Evolutionary conservation across 2,888 invertebrate species (phyloP).

Genomic region (Aromia moschata): DNA sequence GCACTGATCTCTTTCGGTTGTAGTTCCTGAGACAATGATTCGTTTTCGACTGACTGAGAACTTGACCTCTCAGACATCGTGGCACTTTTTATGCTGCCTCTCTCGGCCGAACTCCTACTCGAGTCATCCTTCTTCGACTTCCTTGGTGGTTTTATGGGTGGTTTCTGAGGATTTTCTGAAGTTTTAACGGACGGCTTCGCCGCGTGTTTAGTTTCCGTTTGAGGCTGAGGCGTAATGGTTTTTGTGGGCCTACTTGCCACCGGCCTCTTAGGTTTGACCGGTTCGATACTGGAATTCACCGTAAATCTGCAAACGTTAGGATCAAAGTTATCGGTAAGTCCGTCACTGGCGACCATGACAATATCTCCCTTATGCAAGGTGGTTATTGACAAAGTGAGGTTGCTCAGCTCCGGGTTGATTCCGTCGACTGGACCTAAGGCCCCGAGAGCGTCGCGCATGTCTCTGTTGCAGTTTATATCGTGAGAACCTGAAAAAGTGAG

Average conservation of each 20-base stretch:
- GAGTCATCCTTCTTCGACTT: conserved; percentile 62
- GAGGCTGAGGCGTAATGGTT: conserved; percentile 19
- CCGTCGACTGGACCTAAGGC: conserved; percentile 90
- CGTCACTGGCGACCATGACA: conserved; percentile 88
- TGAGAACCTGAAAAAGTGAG: conserved; percentile 71
- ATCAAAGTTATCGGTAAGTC: conserved; percentile 90
- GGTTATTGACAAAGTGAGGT: conserved; percentile 85
- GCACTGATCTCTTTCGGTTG: conserved; percentile 19
- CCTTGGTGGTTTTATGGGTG: conserved; percentile 52
- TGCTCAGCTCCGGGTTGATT: conserved; percentile 83
- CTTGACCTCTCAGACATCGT: conserved; percentile 49
- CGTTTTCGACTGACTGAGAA: conserved; percentile 59
- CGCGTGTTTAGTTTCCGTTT: conserved; percentile 36
- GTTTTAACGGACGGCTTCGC: conserved; percentile 27
- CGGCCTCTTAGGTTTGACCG: conserved; percentile 61
- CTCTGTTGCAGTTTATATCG: conserved; percentile 82
- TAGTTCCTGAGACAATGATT: conserved; percentile 13
- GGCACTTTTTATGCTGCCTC: conserved; percentile 33
- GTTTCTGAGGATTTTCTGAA: conserved; percentile 36
- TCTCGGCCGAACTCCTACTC: conserved; percentile 33
- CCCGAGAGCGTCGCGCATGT: conserved; percentile 89
- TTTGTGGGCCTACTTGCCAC: conserved; percentile 28
- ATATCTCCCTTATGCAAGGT: conserved; percentile 82
- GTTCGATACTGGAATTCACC: conserved; percentile 59
- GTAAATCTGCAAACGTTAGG: conserved; percentile 91